phyloP scores from a whole-genome alignment of 2,888 invertebrate genomes.

The Drosophila paramelanica region DNA sequence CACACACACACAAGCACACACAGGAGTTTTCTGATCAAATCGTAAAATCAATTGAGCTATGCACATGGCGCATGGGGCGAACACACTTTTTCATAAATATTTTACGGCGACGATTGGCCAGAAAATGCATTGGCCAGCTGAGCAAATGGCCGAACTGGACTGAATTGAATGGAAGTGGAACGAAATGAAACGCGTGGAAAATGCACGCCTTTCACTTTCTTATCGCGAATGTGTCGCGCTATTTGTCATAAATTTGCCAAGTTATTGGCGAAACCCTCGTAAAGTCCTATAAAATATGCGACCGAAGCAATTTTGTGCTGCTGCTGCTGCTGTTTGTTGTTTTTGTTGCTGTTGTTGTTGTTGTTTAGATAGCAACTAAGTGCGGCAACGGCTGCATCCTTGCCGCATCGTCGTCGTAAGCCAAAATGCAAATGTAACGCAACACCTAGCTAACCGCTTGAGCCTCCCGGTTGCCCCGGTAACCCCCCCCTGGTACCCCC shows the following conservation, averaged over 20 bases:
- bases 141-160: background rate
- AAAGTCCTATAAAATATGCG: constrained; percentile 80
- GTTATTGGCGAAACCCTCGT: constrained; percentile 76
- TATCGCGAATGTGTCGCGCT: constrained; percentile 68
- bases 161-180: constrained; percentile 1
- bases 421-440: constrained; percentile 76
- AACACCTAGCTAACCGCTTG: constrained; percentile 62
- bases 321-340: constrained; percentile 17
- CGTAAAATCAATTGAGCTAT: constrained; percentile 57
- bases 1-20: no score
- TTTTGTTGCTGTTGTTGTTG: constrained; percentile 36
- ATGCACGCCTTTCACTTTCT: constrained; percentile 68
- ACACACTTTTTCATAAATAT: constrained; percentile 38
- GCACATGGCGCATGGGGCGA: constrained; percentile 23
- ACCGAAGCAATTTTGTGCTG: constrained; percentile 23
- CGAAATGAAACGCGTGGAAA: constrained; percentile 10
- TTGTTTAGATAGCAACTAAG: constrained; percentile 74
- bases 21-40: background rate
- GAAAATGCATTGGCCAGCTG: constrained; percentile 17
- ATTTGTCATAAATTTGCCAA: constrained; percentile 82
- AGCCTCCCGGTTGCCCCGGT: background rate
- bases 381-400: constrained; percentile 66
- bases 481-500: background rate
- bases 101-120: constrained; percentile 36
- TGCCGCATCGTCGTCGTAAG: constrained; percentile 48